These are phyloP conservation scores for Molorchus minor DNA, from an alignment of 2,888 invertebrate species.

Conservation along the genomic window DNA sequence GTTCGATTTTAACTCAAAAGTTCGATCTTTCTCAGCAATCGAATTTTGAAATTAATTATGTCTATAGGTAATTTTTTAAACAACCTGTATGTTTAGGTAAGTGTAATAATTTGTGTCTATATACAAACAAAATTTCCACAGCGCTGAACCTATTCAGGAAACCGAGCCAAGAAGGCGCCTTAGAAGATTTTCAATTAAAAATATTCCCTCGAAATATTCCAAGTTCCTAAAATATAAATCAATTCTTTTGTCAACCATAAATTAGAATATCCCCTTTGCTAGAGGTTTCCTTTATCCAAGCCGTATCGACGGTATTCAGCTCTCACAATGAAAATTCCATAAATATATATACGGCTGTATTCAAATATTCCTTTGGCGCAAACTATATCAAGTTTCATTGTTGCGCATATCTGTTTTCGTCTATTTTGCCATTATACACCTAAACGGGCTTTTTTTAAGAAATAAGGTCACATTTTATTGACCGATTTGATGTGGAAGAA, in stretches of 20 bases:
- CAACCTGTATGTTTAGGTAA: too few species aligned
- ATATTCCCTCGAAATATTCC: background rate
- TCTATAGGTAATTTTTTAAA: too few species aligned
- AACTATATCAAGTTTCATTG: conserved; percentile 16
- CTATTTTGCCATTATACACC: conserved; percentile 14
- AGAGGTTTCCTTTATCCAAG: conserved; percentile 9
- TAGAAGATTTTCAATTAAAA: conserved; percentile 10
- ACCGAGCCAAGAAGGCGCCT: background rate
- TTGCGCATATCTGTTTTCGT: conserved; percentile 9
- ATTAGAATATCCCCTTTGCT: conserved; percentile 21
- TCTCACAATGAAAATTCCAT: conserved; percentile 15
- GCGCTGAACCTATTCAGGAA: background rate
- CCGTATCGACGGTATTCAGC: conserved; percentile 4
- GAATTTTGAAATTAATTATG: too few species aligned
- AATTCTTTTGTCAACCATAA: conserved; percentile 6
- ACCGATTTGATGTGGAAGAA: too few species aligned
- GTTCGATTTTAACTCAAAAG: too few species aligned
- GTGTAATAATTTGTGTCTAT: too few species aligned
- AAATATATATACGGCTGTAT: conserved; percentile 14
- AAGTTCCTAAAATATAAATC: conserved; percentile 13
- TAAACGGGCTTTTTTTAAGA: too few species aligned
- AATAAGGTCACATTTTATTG: too few species aligned
- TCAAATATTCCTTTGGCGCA: conserved; percentile 14
- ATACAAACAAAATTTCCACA: background rate
- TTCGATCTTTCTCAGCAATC: too few species aligned